These are phyloP conservation scores for Rhipidura dahli DNA, from an alignment of 2,113 vertebrate genomes.

Conservation along the genomic window DNA sequence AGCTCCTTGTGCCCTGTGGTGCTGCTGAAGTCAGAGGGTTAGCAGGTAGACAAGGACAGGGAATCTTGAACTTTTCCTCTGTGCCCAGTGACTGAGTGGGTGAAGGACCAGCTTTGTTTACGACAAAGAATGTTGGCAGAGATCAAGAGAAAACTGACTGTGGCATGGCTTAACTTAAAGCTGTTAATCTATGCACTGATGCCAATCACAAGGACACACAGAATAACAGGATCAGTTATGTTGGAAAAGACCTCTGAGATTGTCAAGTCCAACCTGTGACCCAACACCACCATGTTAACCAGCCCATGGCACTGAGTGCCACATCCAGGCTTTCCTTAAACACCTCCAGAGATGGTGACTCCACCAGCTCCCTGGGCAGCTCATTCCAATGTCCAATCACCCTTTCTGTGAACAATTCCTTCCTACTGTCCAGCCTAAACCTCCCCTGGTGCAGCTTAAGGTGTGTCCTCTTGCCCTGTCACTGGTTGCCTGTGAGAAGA, in stretches of 20 bases:
- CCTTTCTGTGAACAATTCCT: fast-evolving
- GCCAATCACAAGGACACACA: background rate
- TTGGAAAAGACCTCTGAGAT: background rate
- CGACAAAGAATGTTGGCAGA: background rate
- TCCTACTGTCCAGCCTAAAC: background rate
- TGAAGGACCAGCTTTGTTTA: background rate
- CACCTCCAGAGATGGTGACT: background rate
- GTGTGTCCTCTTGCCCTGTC: background rate
- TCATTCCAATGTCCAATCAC: background rate
- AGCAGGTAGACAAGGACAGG: background rate
- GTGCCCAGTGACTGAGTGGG: background rate
- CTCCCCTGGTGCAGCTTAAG: background rate
- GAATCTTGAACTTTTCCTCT: background rate
- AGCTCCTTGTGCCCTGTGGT: fast-evolving
- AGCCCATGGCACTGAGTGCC: background rate
- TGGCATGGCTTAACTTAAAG: background rate
- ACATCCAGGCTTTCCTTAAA: background rate
- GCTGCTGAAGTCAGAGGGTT: background rate
- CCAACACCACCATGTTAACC: background rate
- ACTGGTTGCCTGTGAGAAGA: background rate
- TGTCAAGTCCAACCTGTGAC: background rate
- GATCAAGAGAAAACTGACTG: background rate
- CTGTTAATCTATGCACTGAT: background rate
- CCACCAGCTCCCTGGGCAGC: background rate
- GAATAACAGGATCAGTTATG: background rate